Percentiles rank a stretch among this genome's conserved stretches.
phyloP scores from a whole-genome alignment of 2,113 vertebrate species.

The pig (Sus scrofa) region T2T-Sscrofa CM000812.6:104792001-104792500 shows the following conservation, averaged over 20 bases:
- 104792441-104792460: background rate
- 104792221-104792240: constrained; percentile 75
- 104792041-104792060: constrained; percentile 91
- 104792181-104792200: constrained; percentile 90
- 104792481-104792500: constrained; percentile 10
- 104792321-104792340: constrained; percentile 54
- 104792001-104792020: constrained; percentile 94
- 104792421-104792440: background rate
- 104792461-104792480: background rate
- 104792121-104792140: constrained; percentile 97
- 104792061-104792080: constrained; percentile 84
- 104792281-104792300: constrained; percentile 77
- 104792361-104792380: background rate
- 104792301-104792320: constrained; percentile 74
- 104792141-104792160: constrained; percentile 96
- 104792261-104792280: constrained; percentile 80
- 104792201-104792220: constrained; percentile 87
- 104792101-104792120: constrained; percentile 99
- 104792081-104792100: constrained; percentile 92
- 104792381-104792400: background rate
- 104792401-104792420: background rate
- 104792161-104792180: constrained; percentile 91
- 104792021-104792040: constrained; percentile 92
- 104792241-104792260: constrained; percentile 41
- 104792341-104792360: constrained; percentile 76